These are phyloP conservation scores for Atta texana DNA, from an alignment of 1,140 invertebrate species.

Conservation along the genomic window DNA sequence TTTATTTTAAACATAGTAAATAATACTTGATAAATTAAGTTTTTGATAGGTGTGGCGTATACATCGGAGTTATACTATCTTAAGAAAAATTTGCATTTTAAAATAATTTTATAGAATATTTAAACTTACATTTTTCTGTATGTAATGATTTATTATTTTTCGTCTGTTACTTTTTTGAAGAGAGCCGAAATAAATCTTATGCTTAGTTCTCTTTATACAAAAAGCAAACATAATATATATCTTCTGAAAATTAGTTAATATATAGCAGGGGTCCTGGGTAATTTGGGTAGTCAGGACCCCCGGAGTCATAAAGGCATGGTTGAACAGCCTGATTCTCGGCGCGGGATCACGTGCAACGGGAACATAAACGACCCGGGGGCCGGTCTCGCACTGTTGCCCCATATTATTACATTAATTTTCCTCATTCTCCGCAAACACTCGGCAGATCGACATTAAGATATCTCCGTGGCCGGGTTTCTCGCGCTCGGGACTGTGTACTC, in stretches of 20 bases:
- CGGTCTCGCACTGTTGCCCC: slow-evolving; percentile 17
- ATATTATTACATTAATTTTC: slow-evolving; percentile 64
- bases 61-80: background rate
- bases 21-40: too few relatives aligned
- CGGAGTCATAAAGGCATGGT: slow-evolving; percentile 37
- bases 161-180: background rate
- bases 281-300: slow-evolving; percentile 5
- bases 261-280: slow-evolving; percentile 1
- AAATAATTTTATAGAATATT: background rate
- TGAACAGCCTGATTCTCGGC: slow-evolving; percentile 23
- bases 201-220: background rate
- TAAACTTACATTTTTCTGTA: background rate
- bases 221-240: slow-evolving; percentile 14
- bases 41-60: too few relatives aligned
- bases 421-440: slow-evolving; percentile 47
- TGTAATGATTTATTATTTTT: background rate
- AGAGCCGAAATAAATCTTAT: too few relatives aligned
- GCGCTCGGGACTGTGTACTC: background rate
- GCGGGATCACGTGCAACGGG: slow-evolving; percentile 51
- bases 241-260: slow-evolving; percentile 48
- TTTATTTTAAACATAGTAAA: too few relatives aligned
- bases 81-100: background rate
- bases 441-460: slow-evolving; percentile 63
- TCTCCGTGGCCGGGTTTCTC: background rate
- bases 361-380: slow-evolving; percentile 43